Evolutionary conservation across 2,888 invertebrate genomes (phyloP).

Genomic region (Oscheius sp.): DNA sequence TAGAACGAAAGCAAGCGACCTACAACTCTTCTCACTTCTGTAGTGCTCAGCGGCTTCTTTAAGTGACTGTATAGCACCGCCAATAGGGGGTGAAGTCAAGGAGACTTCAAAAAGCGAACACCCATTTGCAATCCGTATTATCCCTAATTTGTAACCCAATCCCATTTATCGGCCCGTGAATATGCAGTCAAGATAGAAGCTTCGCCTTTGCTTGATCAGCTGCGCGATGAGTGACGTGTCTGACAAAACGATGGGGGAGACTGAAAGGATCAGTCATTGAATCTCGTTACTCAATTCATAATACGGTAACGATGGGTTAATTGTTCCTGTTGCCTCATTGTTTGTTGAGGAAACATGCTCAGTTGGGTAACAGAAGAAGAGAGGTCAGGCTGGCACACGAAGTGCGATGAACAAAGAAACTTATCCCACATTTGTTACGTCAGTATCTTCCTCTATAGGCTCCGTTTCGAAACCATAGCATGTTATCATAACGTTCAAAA

Average conservation of each 20-base stretch:
- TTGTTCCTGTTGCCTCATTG: constrained; percentile 23
- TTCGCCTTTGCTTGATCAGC: constrained; percentile 22
- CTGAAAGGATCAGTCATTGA: background rate
- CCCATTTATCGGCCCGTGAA: background rate
- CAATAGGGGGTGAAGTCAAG: too few species aligned
- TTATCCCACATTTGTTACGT: too few species aligned
- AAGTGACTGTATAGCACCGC: too few species aligned
- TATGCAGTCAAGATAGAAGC: constrained; percentile 5
- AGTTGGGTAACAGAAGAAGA: constrained; percentile 7
- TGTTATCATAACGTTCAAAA: too few species aligned
- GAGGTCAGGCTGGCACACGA: constrained; percentile 15
- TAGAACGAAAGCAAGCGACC: background rate
- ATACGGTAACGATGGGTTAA: constrained; percentile 9
- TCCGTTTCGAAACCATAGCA: background rate
- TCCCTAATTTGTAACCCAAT: background rate
- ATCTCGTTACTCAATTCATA: constrained; percentile 7
- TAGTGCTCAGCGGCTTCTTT: constrained; percentile 6
- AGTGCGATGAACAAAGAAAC: constrained; percentile 4
- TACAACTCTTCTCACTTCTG: background rate
- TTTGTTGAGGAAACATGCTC: constrained; percentile 15
- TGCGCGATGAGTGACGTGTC: constrained; percentile 20
- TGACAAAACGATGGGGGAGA: constrained; percentile 4
- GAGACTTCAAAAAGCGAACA: too few species aligned
- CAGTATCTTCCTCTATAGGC: too few species aligned
- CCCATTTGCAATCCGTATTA: too few species aligned